Evolutionary conservation across 2,888 invertebrate species (phyloP).

Genomic region (Oscheius myriophilus): DNA sequence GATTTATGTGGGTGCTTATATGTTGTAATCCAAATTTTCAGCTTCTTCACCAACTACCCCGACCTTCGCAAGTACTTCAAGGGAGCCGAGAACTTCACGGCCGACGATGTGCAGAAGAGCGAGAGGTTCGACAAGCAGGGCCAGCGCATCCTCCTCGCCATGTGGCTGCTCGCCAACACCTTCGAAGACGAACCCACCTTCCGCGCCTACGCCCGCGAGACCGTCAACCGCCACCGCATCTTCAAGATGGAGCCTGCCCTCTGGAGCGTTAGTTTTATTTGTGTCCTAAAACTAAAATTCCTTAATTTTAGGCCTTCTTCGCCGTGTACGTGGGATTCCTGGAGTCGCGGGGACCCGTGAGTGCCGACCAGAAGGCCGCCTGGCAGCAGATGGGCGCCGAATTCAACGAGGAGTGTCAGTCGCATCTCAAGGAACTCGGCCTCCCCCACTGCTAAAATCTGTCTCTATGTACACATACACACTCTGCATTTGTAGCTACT

Average conservation of each 20-base stretch:
- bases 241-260: conserved; percentile 69
- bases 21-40: too few relatives aligned
- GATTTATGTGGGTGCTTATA: too few relatives aligned
- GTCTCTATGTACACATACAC: too few relatives aligned
- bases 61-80: conserved; percentile 63
- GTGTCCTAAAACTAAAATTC: not conserved
- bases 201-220: conserved; percentile 63
- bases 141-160: conserved; percentile 62
- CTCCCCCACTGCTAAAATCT: conserved; percentile 40
- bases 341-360: conserved; percentile 48
- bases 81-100: conserved; percentile 59
- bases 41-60: conserved; percentile 62
- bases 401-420: conserved; percentile 54
- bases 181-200: conserved; percentile 58
- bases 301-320: conserved; percentile 60
- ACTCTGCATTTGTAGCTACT: too few relatives aligned
- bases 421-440: conserved; percentile 48
- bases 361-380: conserved; percentile 55
- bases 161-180: conserved; percentile 59
- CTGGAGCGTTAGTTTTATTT: conserved; percentile 50
- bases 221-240: conserved; percentile 63
- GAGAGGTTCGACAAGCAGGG: conserved; percentile 69
- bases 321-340: conserved; percentile 64
- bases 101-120: conserved; percentile 60
- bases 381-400: conserved; percentile 62